Percentiles rank a stretch among this genome's conserved stretches.
Conservation (phyloP, 2,797 vertebrate genomes). For the Galagoides demidoff region DNA sequence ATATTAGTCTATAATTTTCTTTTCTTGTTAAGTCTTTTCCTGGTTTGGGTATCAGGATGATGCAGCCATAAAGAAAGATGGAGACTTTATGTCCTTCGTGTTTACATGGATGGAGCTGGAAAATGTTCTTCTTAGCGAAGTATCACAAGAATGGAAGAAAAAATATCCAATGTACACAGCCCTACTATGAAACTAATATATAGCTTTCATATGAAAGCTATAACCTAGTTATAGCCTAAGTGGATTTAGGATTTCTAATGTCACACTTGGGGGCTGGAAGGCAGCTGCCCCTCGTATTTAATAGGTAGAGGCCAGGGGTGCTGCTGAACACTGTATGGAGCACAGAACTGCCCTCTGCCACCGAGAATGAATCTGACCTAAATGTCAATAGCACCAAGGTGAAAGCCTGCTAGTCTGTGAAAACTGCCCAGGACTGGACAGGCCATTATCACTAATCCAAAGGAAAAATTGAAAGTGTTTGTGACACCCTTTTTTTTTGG, state of each 20-base stretch:
- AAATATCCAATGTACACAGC: too few relatives aligned
- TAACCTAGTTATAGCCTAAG: too few relatives aligned
- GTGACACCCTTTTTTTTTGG: not conserved
- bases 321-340: not conserved
- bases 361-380: not conserved
- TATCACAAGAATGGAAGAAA: too few relatives aligned
- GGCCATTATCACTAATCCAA: not conserved
- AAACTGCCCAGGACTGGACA: not conserved
- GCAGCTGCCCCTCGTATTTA: not conserved
- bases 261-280: not conserved
- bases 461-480: not conserved
- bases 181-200: too few relatives aligned
- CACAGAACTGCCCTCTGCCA: not conserved
- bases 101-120: too few relatives aligned
- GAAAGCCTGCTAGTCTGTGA: not conserved
- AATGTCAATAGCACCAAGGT: not conserved
- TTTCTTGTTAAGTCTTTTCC: too few relatives aligned
- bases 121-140: too few relatives aligned
- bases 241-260: not conserved
- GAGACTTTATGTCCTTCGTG: too few relatives aligned
- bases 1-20: too few relatives aligned
- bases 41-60: too few relatives aligned
- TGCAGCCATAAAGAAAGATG: too few relatives aligned
- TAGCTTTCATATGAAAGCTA: too few relatives aligned
- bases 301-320: not conserved